phyloP scores from a whole-genome alignment of 1,140 invertebrate species.

The Neotoxoptera formosana region DNA sequence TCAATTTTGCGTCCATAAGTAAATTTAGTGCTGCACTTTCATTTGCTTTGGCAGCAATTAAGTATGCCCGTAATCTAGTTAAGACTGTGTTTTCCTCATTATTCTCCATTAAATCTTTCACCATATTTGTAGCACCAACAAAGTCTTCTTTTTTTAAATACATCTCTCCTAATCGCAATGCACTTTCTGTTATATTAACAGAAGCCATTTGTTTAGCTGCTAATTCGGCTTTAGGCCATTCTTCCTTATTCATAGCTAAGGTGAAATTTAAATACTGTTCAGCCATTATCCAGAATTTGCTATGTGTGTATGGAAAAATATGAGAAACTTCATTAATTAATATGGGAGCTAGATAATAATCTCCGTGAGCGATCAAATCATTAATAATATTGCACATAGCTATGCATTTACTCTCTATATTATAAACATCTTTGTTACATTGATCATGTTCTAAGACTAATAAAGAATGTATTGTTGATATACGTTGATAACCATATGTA shows the following conservation, averaged over 20 bases:
- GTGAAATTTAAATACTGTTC: conserved; percentile 72
- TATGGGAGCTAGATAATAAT: conserved; percentile 68
- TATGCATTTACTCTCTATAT: conserved; percentile 74
- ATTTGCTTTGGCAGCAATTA: conserved; percentile 76
- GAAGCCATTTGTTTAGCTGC: conserved; percentile 77
- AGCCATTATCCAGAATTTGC: conserved; percentile 73
- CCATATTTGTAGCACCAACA: conserved; percentile 68
- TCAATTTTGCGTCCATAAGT: conserved; percentile 75
- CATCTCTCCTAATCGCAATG: conserved; percentile 64
- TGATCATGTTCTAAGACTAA: conserved; percentile 48
- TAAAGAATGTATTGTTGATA: conserved; percentile 50
- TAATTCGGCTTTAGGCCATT: conserved; percentile 78
- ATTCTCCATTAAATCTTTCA: conserved; percentile 66
- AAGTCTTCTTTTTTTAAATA: conserved; percentile 68
- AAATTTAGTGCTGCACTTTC: conserved; percentile 68
- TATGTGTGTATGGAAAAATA: conserved; percentile 71
- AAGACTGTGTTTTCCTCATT: conserved; percentile 68
- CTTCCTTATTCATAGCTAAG: conserved; percentile 71
- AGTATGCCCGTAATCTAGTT: conserved; percentile 71
- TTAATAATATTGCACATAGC: conserved; percentile 70
- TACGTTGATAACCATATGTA: conserved; percentile 76
- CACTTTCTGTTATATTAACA: conserved; percentile 74
- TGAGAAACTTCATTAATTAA: conserved; percentile 70
- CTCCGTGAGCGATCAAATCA: conserved; percentile 65
- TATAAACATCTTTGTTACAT: conserved; percentile 66